Base-by-base conservation (phyloP, 2,888 invertebrate species). In the Epistrophe eligans region DNA sequence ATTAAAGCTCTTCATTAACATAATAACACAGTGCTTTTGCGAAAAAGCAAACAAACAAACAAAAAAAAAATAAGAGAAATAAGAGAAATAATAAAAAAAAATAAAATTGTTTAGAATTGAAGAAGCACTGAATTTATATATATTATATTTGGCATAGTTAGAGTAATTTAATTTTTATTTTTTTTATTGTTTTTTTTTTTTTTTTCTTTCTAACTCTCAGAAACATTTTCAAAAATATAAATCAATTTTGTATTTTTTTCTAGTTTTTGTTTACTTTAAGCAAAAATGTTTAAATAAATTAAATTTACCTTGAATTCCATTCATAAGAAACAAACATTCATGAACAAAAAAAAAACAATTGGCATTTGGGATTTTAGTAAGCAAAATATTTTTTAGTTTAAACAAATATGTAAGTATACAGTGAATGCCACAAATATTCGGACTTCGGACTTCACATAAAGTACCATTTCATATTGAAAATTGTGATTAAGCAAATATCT, bases 1-100 rank as follows among this genome's bases (percentile, higher is more conserved):
- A 87, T 83, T 83, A 87, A 83, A 87, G 83, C 79, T 83, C 83
- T 83, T 82, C 79, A 87, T 87, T 87, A 87, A 79, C 87, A 87
- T 87, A 87, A 83, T 76, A 72, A 74, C 87, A 82, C 70, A 71
- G 77, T 64, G 66, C 32, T 13, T 32, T 48, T 28, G 64, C 50
- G 24, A 71, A 48, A 87, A 79, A 79, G 32, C 17, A 32, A 74
- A 66, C 28, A 66, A 83, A 71, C 40, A 50, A 73, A 40, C 38
- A 70, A 8, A 9, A 60, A 81, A 17, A 32, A 13, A 74, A 70
- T 66, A 73, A 52, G n/a, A 50, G 50, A 43, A 24, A 67, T 45
- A 50, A 58, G 28, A n/a, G n/a, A n/a, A n/a, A n/a, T 28, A 24
- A 64, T 19, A 28, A 64, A 77, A 67, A n/a, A n/a, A 45, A 43